Base-by-base conservation (phyloP, 2,888 invertebrate genomes). In the Mystacides longicornis region DNA sequence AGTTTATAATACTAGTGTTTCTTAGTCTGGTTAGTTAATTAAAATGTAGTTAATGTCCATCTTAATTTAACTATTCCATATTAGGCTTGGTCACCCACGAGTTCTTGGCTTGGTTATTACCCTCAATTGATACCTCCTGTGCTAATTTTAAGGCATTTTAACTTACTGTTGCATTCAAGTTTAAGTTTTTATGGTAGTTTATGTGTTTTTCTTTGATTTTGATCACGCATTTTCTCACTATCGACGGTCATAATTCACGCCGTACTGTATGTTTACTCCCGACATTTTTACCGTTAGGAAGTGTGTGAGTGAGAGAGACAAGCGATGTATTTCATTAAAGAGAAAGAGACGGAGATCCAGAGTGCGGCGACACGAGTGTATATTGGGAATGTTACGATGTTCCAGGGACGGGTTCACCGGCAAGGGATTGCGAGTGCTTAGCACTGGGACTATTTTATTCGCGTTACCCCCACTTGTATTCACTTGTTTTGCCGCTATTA, bases 71-170 rank as follows among this genome's bases (percentile, higher is more conserved):
- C 23, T 23, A 48, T 54, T 43, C 54, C 54, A 27, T 54, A 54
- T 54, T 54, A 54, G 54, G 54, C 49, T 54, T 49, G 48, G 21
- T 52, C 54, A 54, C 49, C 54, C 54, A 54, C 54, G 43, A 43
- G 49, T 31, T 18, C 43, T 49, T 7, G 37, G 14, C 3, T 4
- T 37, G 37, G 37, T 37, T 37, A 37, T 37, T 37, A 37, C 3
- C 14, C n/a, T 14, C 37, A 4, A n/a, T 37, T 37, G n/a, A n/a
- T n/a, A n/a, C 37, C 16, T 14, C 14, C 4, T 7, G 4, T 37
- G 37, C 14, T 14, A 14, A 7, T 37, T 37, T 7, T 37, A n/a
- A 14, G 3, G 3, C 37, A 4, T 7, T n/a, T 37, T 14, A 16
- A 14, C 3, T 37, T 37, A 37, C n/a, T 37, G 14, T 37, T 37